phyloP scores from a whole-genome alignment of 2,888 invertebrate genomes.

The Heteromurus nitidus region DNA sequence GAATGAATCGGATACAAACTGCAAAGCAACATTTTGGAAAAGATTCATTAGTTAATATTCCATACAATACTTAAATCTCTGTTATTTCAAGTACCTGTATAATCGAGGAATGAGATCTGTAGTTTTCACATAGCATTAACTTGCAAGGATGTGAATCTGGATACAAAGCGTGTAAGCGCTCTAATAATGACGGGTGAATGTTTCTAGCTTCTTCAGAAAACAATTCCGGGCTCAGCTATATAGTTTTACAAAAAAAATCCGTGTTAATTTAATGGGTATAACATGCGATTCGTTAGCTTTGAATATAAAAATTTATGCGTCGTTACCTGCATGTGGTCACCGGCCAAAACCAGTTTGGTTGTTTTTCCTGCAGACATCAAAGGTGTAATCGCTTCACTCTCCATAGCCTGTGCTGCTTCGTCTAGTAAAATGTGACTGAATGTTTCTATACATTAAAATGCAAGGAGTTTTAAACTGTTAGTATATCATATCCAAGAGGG shows the following conservation, averaged over 20 bases:
- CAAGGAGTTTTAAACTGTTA: conserved; percentile 38
- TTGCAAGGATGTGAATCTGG: conserved; percentile 85
- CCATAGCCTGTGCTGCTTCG: conserved; percentile 91
- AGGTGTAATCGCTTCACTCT: conserved; percentile 89
- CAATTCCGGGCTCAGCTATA: conserved; percentile 84
- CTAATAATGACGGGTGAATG: conserved; percentile 84
- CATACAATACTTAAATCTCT: background rate
- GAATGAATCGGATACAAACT: conserved; percentile 87
- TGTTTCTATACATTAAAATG: conserved; percentile 78
- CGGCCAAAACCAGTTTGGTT: conserved; percentile 87
- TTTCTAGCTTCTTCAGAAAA: conserved; percentile 76
- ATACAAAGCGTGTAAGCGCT: conserved; percentile 86
- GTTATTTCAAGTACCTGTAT: conserved; percentile 78
- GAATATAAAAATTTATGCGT: background rate
- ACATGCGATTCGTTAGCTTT: background rate
- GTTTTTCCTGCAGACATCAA: conserved; percentile 83
- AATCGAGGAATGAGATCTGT: conserved; percentile 88
- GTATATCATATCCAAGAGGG: background rate
- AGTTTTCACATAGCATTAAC: conserved; percentile 87
- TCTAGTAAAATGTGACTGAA: conserved; percentile 90
- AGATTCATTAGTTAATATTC: conserved; percentile 17
- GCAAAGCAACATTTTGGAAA: conserved; percentile 57
- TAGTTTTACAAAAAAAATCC: background rate
- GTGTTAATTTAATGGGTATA: background rate
- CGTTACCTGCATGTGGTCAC: conserved; percentile 85